Evolutionary conservation across 2,797 vertebrate genomes (phyloP).

Genomic region (Dendrocincla fuliginosa): DNA sequence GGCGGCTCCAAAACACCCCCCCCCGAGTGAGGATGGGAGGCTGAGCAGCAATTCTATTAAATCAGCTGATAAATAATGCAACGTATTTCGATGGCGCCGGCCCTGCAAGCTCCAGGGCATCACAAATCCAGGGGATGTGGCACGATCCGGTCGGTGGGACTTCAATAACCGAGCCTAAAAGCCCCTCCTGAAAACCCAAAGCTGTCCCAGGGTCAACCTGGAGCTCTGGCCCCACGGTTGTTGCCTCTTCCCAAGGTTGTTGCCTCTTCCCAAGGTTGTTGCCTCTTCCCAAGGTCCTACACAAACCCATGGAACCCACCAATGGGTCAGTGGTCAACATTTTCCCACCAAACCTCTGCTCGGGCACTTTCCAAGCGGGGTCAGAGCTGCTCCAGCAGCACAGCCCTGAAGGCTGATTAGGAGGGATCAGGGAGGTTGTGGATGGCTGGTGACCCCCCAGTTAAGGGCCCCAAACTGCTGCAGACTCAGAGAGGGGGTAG

Average conservation of each 20-base stretch:
- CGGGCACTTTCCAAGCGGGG: rapidly evolving
- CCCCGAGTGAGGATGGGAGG: neutral
- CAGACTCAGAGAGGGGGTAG: rapidly evolving
- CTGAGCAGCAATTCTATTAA: slow-evolving; percentile 12
- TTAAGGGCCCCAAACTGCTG: neutral
- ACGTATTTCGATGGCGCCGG: neutral
- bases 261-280: no score
- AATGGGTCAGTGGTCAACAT: rapidly evolving
- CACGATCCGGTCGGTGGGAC: rapidly evolving
- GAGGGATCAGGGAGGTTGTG: neutral
- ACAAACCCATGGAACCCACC: neutral
- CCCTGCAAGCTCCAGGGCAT: neutral
- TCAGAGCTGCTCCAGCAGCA: neutral
- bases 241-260: neutral
- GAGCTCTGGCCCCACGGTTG: neutral
- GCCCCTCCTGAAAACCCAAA: neutral
- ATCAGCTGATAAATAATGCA: slow-evolving; percentile 53
- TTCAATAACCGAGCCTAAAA: neutral
- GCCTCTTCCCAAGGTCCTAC: neutral
- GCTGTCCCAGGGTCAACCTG: rapidly evolving
- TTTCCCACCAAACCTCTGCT: neutral
- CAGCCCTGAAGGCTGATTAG: neutral
- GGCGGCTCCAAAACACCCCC: neutral
- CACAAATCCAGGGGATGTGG: neutral
- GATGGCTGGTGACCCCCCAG: neutral